Evolutionary conservation across 2,888 invertebrate genomes (phyloP), one percentile per base, ranked within the genome.

Genomic region (Euproctis similis): DNA sequence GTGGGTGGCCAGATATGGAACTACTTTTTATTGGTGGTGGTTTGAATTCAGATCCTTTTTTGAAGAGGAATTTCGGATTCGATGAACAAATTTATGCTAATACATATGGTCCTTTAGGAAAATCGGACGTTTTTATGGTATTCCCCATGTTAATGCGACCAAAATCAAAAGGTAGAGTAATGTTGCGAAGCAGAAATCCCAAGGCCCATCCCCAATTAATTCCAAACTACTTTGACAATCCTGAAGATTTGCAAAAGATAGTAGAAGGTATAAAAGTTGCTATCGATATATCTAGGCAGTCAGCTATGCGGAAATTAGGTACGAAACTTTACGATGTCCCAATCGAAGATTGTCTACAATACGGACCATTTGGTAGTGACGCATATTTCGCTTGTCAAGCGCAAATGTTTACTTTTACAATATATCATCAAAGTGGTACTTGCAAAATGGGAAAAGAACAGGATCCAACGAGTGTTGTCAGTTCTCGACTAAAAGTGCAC

Each of bases 91-190:
- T 85, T 42, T 86, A 46, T 39, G 28, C 61, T 0, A 67, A 77
- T 1, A 81, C 82, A 0, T 85, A 72, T 38, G 65, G 68, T 1
- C 51, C 74, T 1, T 45, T 86, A 20, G 80, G 77, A 4, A 71
- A 61, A 43, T 49, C 59, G n/a, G 80, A 84, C 8, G 36, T 64
- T 0, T 85, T 85, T 31, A 85, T 85, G 82, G 69, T 91, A 1
- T 88, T 91, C 42, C 92, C 92, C 0, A 90, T 92, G 76, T 59
- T 92, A 16, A 87, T 92, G 65, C 84, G 91, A 39, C 92, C 93
- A 0, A 87, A 88, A 55, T 92, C 92, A n/a, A 82, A 85, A 42
- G 92, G 93, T 0, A 78, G 87, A 36, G 67, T 93, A 0, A 84
- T 78, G 63, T 77, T 96, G n/a, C 87, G 85, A 51, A 90, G 89